phyloP scores from a whole-genome alignment of 2,113 vertebrate genomes.

The Zonotrichia leucophrys region DNA sequence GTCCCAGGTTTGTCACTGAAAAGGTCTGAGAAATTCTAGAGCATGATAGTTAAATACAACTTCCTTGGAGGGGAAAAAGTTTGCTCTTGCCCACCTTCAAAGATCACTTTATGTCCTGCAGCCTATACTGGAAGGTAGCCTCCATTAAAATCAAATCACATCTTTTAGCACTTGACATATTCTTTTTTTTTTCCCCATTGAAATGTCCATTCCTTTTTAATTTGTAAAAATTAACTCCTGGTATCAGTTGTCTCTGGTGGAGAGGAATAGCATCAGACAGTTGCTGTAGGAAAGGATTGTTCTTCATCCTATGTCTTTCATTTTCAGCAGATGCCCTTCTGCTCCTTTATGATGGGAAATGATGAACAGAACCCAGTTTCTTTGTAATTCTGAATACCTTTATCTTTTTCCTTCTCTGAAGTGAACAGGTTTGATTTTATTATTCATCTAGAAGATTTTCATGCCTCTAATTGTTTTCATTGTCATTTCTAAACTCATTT shows the following conservation, averaged over 20 bases:
- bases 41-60: neutral
- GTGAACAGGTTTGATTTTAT: neutral
- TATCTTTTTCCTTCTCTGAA: neutral
- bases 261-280: neutral
- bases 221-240: neutral
- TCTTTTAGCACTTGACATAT: neutral
- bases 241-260: neutral
- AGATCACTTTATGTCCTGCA: neutral
- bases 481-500: neutral
- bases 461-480: neutral
- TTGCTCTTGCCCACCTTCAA: neutral
- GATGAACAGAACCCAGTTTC: neutral
- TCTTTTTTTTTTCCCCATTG: neutral
- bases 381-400: constrained; percentile 9
- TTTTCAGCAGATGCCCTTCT: neutral
- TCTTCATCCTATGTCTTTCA: neutral
- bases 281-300: neutral
- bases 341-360: neutral
- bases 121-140: neutral
- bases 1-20: neutral
- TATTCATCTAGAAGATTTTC: neutral
- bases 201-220: neutral
- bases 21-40: neutral
- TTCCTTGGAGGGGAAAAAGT: neutral
- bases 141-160: neutral